These are phyloP conservation scores for Micropoecilia bifurca DNA, from an alignment of 2,797 vertebrate genomes.

Conservation along the genomic window DNA sequence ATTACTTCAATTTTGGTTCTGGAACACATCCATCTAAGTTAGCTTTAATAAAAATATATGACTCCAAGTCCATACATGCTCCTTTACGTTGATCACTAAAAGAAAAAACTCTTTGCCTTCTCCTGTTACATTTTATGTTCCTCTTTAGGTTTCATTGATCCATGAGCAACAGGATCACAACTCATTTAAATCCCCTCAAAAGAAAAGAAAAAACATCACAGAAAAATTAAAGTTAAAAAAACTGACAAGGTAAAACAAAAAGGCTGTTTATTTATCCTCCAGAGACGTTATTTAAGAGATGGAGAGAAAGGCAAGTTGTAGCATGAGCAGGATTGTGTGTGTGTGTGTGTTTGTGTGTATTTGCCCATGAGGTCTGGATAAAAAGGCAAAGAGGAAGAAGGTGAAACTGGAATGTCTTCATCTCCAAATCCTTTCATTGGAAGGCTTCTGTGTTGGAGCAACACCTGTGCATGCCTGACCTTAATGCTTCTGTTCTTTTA, in stretches of 20 bases:
- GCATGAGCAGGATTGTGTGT: constrained; percentile 55
- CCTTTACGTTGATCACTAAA: constrained; percentile 72
- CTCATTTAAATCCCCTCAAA: constrained; percentile 69
- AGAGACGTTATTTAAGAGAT: constrained; percentile 36
- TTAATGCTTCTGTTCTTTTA: background rate
- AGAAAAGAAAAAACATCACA: constrained; percentile 69
- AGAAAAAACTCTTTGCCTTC: constrained; percentile 1
- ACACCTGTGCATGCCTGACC: constrained; percentile 11
- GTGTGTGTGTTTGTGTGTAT: constrained; percentile 44
- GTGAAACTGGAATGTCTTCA: constrained; percentile 64
- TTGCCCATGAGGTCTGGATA: constrained; percentile 35
- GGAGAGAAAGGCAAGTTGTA: constrained; percentile 83
- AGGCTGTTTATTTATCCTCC: constrained; percentile 54
- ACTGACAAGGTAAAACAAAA: constrained; percentile 77
- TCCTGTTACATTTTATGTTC: constrained; percentile 24
- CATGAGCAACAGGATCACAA: constrained; percentile 70
- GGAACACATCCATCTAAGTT: constrained; percentile 57
- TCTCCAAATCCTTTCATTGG: constrained; percentile 71
- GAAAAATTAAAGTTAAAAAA: constrained; percentile 71
- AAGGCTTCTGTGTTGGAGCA: constrained; percentile 72
- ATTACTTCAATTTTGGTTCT: constrained; percentile 10
- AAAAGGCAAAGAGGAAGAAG: constrained; percentile 10
- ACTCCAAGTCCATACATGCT: constrained; percentile 13
- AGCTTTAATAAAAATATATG: background rate
- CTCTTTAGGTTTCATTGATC: constrained; percentile 11